Percentiles rank a stretch among this genome's conserved stretches.
phyloP scores from a whole-genome alignment of 2,888 invertebrate species.

The Hydroisotoma schaefferi region DNA sequence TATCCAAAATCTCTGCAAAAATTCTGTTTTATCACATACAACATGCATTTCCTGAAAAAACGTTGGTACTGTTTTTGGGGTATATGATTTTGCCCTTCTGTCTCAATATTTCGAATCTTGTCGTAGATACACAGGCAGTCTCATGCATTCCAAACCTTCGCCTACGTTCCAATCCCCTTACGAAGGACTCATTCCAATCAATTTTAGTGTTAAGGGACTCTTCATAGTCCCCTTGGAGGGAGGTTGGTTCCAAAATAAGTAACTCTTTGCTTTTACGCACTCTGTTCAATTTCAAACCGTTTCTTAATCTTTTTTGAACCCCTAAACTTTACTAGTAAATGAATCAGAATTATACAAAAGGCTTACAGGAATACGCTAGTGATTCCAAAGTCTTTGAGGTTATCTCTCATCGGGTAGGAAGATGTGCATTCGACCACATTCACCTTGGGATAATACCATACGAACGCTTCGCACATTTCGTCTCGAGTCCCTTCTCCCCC shows the following conservation, averaged over 20 bases:
- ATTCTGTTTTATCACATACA: too few relatives aligned
- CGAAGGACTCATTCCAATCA: conserved; percentile 14
- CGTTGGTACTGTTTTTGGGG: too few relatives aligned
- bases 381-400: background rate
- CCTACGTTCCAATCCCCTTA: conserved; percentile 6
- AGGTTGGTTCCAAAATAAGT: conserved; percentile 12
- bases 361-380: background rate
- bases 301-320: too few relatives aligned
- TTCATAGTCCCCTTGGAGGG: conserved; percentile 13
- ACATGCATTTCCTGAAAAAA: too few relatives aligned
- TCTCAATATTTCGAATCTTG: too few relatives aligned
- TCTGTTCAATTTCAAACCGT: too few relatives aligned
- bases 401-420: background rate
- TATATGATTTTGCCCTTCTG: too few relatives aligned
- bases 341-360: background rate
- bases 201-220: conserved; percentile 4
- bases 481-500: background rate
- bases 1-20: too few relatives aligned
- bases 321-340: too few relatives aligned
- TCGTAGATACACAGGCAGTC: too few relatives aligned
- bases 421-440: conserved; percentile 13
- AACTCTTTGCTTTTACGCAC: too few relatives aligned
- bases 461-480: conserved; percentile 13
- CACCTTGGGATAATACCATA: conserved; percentile 13
- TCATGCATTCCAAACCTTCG: conserved; percentile 6